Conservation (phyloP, 2,113 vertebrate species). For the Rhinoptilus africanus region DNA sequence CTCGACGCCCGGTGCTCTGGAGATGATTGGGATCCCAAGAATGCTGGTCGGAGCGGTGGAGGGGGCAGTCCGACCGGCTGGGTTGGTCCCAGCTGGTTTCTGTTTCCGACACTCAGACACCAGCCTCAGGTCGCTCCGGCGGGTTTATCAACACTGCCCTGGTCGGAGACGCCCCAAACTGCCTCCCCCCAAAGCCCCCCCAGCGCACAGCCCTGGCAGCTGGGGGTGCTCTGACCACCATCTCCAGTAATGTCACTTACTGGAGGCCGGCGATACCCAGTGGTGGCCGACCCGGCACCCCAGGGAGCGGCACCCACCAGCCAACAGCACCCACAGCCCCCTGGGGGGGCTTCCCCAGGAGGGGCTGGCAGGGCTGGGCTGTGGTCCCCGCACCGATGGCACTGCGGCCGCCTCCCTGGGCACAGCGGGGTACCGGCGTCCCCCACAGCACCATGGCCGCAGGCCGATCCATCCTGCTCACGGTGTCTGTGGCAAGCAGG, state of each 20-base stretch:
- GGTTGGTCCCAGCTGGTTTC: slow-evolving; percentile 66
- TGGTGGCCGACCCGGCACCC: neutral
- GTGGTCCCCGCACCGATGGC: neutral
- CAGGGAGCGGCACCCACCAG: accelerated
- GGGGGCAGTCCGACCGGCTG: slow-evolving; percentile 65
- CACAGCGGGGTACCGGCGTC: neutral
- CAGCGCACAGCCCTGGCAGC: neutral
- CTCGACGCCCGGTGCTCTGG: neutral
- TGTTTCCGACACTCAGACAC: slow-evolving; percentile 61
- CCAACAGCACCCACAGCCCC: neutral
- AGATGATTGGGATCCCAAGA: slow-evolving; percentile 54
- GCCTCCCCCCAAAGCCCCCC: neutral
- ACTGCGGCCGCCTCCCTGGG: accelerated
- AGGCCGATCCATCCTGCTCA: neutral
- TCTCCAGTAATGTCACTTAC: neutral
- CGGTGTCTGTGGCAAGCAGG: neutral
- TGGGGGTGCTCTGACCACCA: neutral
- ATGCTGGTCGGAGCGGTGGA: slow-evolving; percentile 25
- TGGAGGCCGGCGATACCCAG: neutral
- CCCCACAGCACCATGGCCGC: accelerated
- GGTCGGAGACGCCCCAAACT: neutral
- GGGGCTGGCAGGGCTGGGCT: neutral
- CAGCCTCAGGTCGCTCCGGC: slow-evolving; percentile 32
- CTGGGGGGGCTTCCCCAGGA: neutral
- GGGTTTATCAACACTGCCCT: slow-evolving; percentile 20